A percentile compares a stretch with the other conserved stretches of the same genome.
These are phyloP conservation scores for Oryzias curvinotus DNA, from an alignment of 2,113 vertebrate species.

Conservation along the genomic window DNA sequence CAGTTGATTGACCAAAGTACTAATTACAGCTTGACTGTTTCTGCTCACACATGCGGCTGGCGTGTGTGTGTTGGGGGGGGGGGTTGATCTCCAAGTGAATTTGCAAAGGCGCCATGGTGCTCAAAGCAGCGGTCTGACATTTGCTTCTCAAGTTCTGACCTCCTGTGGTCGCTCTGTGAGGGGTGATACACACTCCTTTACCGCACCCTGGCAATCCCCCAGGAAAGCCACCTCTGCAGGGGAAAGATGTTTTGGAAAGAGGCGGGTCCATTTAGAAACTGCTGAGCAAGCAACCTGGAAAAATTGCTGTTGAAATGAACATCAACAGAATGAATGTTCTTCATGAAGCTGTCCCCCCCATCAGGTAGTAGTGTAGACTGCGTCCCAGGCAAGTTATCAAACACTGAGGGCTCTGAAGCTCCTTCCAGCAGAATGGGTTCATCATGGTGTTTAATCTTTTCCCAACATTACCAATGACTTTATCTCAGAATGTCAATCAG, in stretches of 20 bases:
- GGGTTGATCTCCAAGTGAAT: conserved; percentile 11
- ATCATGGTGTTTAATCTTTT: no score
- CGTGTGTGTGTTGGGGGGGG: conserved; percentile 37
- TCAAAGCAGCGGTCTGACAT: conserved; percentile 57
- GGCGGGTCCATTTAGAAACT: background rate
- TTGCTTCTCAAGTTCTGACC: conserved; percentile 52
- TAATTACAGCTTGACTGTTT: conserved; percentile 53
- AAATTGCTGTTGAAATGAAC: no score
- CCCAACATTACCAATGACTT: no score
- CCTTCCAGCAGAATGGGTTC: no score
- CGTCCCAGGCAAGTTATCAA: no score
- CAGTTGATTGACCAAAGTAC: conserved; percentile 49
- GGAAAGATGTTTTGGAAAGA: conserved; percentile 31
- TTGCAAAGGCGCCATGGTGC: conserved; percentile 10
- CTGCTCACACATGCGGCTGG: conserved; percentile 33
- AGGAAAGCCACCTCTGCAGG: conserved; percentile 6
- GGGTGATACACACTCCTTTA: conserved; percentile 19
- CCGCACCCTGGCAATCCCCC: no score
- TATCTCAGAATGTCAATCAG: no score
- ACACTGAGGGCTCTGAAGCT: no score
- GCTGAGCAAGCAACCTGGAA: no score
- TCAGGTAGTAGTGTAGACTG: no score
- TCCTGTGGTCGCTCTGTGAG: conserved; percentile 58
- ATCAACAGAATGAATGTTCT: no score
- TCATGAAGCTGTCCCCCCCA: no score